phyloP scores from a whole-genome alignment of 2,113 vertebrate species.

The Plestiodon gilberti region DNA sequence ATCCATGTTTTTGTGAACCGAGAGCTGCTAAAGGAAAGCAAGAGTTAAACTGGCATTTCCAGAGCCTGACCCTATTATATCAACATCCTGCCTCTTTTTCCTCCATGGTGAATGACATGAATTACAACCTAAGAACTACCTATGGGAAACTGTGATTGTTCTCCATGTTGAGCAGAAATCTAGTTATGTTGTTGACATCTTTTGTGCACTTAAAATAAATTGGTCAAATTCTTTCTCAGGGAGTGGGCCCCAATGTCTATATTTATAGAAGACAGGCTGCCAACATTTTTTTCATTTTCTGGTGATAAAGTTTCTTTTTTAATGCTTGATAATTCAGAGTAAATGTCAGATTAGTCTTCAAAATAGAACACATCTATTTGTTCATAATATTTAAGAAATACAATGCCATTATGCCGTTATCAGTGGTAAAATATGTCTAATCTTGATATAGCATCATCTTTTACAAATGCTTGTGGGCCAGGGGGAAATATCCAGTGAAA shows the following conservation, averaged over 20 bases:
- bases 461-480: constrained; percentile 70
- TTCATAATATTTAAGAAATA: constrained; percentile 75
- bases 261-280: constrained; percentile 59
- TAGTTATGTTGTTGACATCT: constrained; percentile 70
- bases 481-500: constrained; percentile 62
- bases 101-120: constrained; percentile 66
- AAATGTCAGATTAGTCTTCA: constrained; percentile 69
- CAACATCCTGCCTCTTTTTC: constrained; percentile 65
- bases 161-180: constrained; percentile 75
- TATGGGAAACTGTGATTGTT: constrained; percentile 75
- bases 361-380: constrained; percentile 71
- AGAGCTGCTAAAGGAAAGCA: constrained; percentile 52
- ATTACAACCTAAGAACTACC: constrained; percentile 66
- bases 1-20: constrained; percentile 70
- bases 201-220: constrained; percentile 68
- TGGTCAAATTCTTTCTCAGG: constrained; percentile 75
- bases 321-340: constrained; percentile 70
- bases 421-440: constrained; percentile 75
- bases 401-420: constrained; percentile 71
- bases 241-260: constrained; percentile 62
- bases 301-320: constrained; percentile 54
- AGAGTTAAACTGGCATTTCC: constrained; percentile 72
- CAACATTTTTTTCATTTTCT: constrained; percentile 63
- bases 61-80: constrained; percentile 66
- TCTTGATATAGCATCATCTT: constrained; percentile 76